Evolutionary conservation across 2,113 vertebrate species (phyloP).

Genomic region (Alosa alosa): DNA sequence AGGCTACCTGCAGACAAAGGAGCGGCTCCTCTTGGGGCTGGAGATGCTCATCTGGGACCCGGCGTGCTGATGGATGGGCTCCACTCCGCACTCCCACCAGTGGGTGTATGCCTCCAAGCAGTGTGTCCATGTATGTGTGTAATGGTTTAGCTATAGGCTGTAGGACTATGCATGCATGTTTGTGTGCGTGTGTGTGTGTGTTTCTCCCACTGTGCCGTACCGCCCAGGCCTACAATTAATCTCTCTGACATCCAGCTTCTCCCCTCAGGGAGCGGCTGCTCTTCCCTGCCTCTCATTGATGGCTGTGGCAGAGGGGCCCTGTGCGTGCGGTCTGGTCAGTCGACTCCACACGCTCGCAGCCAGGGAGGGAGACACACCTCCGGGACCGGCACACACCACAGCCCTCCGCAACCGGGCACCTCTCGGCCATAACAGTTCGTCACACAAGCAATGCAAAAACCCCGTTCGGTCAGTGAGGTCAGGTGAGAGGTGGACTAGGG

Average conservation of each 20-base stretch:
- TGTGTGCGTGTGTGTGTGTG: slow-evolving; percentile 37
- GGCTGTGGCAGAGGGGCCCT: slow-evolving; percentile 46
- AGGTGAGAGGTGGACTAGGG: no score
- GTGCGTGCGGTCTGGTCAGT: slow-evolving; percentile 49
- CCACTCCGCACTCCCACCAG: slow-evolving; percentile 42
- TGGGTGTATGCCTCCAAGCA: slow-evolving; percentile 33
- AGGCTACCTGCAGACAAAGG: slow-evolving; percentile 74
- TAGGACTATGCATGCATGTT: slow-evolving; percentile 37
- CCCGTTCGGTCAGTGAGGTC: no score
- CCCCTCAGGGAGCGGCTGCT: slow-evolving; percentile 42
- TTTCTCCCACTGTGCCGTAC: slow-evolving; percentile 65
- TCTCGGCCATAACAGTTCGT: not conserved
- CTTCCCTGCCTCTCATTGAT: slow-evolving; percentile 58
- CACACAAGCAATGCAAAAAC: not conserved
- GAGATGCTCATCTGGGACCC: slow-evolving; percentile 76
- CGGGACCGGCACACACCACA: not conserved
- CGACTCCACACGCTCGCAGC: slow-evolving; percentile 43
- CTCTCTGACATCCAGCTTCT: slow-evolving; percentile 66
- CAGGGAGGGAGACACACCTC: slow-evolving; percentile 50
- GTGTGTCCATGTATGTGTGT: slow-evolving; percentile 32
- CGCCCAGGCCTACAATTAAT: slow-evolving; percentile 78
- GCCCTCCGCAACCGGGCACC: not conserved
- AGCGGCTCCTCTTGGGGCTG: slow-evolving; percentile 72
- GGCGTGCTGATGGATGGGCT: slow-evolving; percentile 77
- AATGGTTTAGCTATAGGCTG: not conserved